Base-by-base conservation (phyloP, 2,888 invertebrate species). In the Drosophila meridionalis region DNA sequence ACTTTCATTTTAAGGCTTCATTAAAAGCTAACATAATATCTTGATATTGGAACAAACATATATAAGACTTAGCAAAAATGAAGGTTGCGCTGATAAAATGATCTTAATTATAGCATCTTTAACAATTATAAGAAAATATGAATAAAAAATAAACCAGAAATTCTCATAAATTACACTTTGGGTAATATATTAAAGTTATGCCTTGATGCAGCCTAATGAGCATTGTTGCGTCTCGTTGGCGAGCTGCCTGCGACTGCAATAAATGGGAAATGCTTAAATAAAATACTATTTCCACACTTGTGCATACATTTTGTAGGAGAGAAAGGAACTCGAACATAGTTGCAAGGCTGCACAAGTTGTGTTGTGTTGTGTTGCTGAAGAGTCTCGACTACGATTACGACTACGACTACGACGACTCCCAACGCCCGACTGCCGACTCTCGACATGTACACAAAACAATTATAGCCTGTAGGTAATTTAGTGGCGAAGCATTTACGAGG, bases 391-490 rank as follows among this genome's bases (percentile, higher is more conserved):
- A 4, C 28, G 47, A 34, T 47, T 53, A 1, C 28, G 20, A 43
- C 20, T 28, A 7, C 38, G 12, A 11, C 36, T 36, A 32, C 30
- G 4, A 32, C 52, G 7, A 20, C 50, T n/a, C 9, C 42, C 63
- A 30, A 66, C 63, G 58, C 26, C 65, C 62, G 34, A 63, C 63
- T 61, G 26, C 62, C 62, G 40, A 63, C 66, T 68, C 65, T 60
- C 61, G 57, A 62, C 74, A 78, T 81, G 84, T 82, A 84, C 77
- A 89, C 87, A 87, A 90, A 85, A 87, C 87, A 87, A 87, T 87
- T 87, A 87, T 89, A 73, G 87, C 87, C 89, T 63, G 74, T 82
- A 87, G 90, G 89, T 87, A 90, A 87, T 87, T 90, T 90, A 90
- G 85, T 90, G 89, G 80, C 69, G 70, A 69, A 89, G 80, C 80